Conservation (phyloP, 2,797 vertebrate species). For the Scolopax rusticola region DNA sequence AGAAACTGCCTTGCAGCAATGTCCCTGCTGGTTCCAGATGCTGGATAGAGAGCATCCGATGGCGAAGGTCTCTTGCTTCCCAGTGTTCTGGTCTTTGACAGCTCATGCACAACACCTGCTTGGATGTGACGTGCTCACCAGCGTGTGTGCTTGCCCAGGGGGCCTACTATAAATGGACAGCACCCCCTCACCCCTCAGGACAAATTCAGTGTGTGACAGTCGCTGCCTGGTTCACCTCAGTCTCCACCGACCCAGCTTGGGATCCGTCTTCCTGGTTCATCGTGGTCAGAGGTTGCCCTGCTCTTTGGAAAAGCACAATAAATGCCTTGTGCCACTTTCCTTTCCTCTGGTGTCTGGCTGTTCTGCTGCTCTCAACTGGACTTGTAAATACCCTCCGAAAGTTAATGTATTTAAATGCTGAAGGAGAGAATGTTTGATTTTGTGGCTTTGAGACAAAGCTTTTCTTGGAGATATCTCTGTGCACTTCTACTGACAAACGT, state of each 20-base stretch:
- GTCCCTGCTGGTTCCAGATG: not conserved
- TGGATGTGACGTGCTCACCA: not conserved
- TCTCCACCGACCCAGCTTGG: not conserved
- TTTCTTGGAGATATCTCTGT: slow-evolving; percentile 55
- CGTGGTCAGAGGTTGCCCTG: not conserved
- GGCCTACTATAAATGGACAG: not conserved
- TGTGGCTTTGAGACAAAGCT: slow-evolving; percentile 60
- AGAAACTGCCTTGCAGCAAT: not conserved
- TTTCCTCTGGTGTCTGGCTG: slow-evolving; percentile 10
- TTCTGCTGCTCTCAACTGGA: slow-evolving; percentile 73
- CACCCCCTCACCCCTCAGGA: slow-evolving; percentile 13
- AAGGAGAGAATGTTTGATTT: slow-evolving; percentile 74
- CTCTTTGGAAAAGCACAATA: slow-evolving; percentile 72
- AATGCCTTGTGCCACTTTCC: slow-evolving; percentile 40
- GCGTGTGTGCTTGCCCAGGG: not conserved
- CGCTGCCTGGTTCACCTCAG: not conserved
- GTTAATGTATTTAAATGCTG: slow-evolving; percentile 73
- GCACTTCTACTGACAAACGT: slow-evolving; percentile 70
- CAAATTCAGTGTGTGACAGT: not conserved
- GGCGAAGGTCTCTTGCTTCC: not conserved
- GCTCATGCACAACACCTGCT: accelerated
- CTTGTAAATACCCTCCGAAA: slow-evolving; percentile 68
- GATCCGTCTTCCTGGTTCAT: slow-evolving; percentile 1
- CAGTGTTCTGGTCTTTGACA: not conserved
- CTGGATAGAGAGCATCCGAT: not conserved